These are phyloP conservation scores for Eumacrocentrus americanus DNA, from an alignment of 2,888 invertebrate genomes.

Conservation along the genomic window DNA sequence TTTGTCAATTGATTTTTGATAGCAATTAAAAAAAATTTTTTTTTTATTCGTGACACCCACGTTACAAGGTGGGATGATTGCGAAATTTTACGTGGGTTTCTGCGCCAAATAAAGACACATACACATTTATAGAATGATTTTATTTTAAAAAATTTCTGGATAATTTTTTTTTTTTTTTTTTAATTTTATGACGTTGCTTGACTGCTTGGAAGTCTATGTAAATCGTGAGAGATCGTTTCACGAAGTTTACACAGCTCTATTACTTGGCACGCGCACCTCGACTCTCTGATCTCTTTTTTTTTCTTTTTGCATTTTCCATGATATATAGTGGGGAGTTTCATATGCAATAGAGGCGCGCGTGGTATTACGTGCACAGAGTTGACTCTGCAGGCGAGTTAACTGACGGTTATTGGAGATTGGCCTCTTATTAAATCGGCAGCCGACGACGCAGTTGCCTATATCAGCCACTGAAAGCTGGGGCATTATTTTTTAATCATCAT, in stretches of 20 bases:
- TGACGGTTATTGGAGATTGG: slow-evolving; percentile 18
- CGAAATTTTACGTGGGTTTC: slow-evolving; percentile 20
- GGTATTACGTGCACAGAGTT: not conserved
- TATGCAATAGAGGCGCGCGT: slow-evolving; percentile 9
- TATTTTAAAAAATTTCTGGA: not conserved
- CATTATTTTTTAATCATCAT: slow-evolving; percentile 4
- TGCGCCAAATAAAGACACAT: too few relatives aligned
- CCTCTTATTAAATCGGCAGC: slow-evolving; percentile 15
- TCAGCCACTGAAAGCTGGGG: not conserved
- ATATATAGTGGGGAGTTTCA: not conserved
- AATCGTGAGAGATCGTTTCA: not conserved
- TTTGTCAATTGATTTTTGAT: too few relatives aligned
- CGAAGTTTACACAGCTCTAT: not conserved
- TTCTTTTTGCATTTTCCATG: not conserved
- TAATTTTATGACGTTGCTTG: not conserved
- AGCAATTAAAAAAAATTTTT: too few relatives aligned
- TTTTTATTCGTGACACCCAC: not conserved
- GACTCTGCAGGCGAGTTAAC: slow-evolving; percentile 3
- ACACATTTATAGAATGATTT: not conserved
- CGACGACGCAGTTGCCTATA: not conserved
- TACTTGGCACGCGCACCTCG: slow-evolving; percentile 2
- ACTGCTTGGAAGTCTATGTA: not conserved
- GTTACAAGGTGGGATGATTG: not conserved
- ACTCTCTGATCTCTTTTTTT: not conserved
- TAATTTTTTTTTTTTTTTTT: not conserved